A percentile compares a stretch with the other conserved stretches of the same genome.
phyloP scores from a whole-genome alignment of 2,888 invertebrate species.

The Sinotaia quadrata region DNA sequence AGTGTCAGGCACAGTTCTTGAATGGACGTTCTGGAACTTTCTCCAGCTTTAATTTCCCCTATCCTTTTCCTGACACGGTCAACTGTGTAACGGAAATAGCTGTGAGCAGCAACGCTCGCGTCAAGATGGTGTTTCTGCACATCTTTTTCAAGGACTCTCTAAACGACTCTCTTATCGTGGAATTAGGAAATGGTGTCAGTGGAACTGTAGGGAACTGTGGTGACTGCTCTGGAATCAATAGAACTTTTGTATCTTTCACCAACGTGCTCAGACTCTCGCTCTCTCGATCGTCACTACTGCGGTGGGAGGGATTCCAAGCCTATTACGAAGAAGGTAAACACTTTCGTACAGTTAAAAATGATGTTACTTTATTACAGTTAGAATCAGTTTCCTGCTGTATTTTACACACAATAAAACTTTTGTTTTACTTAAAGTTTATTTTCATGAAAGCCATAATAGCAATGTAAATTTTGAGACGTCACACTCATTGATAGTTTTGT shows the following conservation, averaged over 20 bases:
- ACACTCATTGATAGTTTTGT: too few species aligned
- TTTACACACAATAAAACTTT: too few species aligned
- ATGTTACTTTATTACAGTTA: too few species aligned
- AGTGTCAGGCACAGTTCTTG: slow-evolving; percentile 8
- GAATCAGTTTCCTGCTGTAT: too few species aligned
- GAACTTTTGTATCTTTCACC: slow-evolving; percentile 11
- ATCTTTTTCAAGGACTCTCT: neutral
- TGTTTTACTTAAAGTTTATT: too few species aligned
- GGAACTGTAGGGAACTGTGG: neutral
- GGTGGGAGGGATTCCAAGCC: slow-evolving; percentile 17
- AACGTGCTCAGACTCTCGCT: neutral
- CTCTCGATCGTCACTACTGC: neutral
- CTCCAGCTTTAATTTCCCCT: slow-evolving; percentile 82
- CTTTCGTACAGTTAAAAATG: too few species aligned
- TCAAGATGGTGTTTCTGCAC: slow-evolving; percentile 68
- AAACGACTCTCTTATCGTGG: neutral
- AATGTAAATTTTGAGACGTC: too few species aligned
- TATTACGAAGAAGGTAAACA: slow-evolving; percentile 12
- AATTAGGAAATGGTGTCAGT: slow-evolving; percentile 1
- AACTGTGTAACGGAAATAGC: slow-evolving; percentile 81
- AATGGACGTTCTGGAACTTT: slow-evolving; percentile 75
- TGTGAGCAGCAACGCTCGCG: slow-evolving; percentile 79
- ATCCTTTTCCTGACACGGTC: slow-evolving; percentile 81
- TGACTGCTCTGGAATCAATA: neutral
- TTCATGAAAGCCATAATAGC: too few species aligned